Evolutionary conservation across 2,888 invertebrate genomes (phyloP).

Genomic region (Drepana falcataria): DNA sequence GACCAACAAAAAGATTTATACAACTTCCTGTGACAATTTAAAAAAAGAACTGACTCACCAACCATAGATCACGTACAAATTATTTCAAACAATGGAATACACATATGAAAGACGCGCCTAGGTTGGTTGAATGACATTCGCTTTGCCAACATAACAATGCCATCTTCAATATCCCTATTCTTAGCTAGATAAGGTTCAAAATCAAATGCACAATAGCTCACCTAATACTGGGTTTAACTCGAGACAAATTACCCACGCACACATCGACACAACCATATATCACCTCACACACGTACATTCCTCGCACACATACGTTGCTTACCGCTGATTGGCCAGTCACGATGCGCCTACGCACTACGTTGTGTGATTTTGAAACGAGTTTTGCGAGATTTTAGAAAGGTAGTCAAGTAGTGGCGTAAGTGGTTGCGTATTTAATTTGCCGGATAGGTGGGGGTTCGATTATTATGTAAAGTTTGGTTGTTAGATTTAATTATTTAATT

Average conservation of each 20-base stretch:
- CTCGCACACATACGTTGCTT: constrained; percentile 28
- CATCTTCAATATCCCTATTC: background rate
- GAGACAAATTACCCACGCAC: constrained; percentile 39
- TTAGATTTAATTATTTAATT: background rate
- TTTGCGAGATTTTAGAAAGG: constrained; percentile 75
- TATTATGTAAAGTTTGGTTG: background rate
- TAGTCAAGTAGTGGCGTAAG: constrained; percentile 37
- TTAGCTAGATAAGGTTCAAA: background rate
- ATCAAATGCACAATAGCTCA: background rate
- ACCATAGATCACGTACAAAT: constrained; percentile 24
- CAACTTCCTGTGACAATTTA: constrained; percentile 5
- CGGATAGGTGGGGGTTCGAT: background rate
- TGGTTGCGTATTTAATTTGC: constrained; percentile 21
- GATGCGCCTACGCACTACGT: constrained; percentile 54
- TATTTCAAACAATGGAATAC: constrained; percentile 1
- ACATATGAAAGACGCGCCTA: constrained; percentile 2
- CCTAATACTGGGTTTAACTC: constrained; percentile 18
- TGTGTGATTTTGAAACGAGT: constrained; percentile 65
- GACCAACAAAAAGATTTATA: constrained; percentile 5
- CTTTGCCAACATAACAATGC: background rate
- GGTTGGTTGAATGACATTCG: constrained; percentile 4
- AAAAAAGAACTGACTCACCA: constrained; percentile 11
- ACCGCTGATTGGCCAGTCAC: constrained; percentile 34
- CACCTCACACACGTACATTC: constrained; percentile 24
- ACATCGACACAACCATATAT: constrained; percentile 29